These are phyloP conservation scores for Garrulus glandarius DNA, from an alignment of 2,797 vertebrate species.

Conservation along the genomic window DNA sequence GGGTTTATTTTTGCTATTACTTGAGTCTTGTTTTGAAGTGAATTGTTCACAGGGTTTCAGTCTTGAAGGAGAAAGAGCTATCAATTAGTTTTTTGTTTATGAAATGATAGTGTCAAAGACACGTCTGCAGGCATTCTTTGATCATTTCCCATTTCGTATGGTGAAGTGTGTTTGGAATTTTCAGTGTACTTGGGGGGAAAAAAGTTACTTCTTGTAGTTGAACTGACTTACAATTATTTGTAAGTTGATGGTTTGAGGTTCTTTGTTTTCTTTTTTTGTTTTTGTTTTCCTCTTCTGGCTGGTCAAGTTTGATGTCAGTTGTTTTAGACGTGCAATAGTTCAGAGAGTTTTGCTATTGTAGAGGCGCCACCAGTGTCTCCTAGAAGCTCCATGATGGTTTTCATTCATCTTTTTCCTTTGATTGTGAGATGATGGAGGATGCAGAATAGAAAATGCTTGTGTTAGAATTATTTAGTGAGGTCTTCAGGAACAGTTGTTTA, in stretches of 20 bases:
- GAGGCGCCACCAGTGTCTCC: not conserved
- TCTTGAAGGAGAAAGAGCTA: not conserved
- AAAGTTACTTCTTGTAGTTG: not conserved
- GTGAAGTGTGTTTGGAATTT: not conserved
- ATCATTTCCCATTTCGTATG: not conserved
- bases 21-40: not conserved
- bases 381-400: not conserved
- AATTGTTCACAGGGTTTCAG: not conserved
- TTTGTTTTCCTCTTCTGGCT: not conserved
- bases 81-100: not conserved
- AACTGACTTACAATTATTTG: not conserved
- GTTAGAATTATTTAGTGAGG: not conserved
- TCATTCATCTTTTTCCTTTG: not conserved
- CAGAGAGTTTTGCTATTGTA: not conserved
- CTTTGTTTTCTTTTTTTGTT: not conserved
- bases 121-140: not conserved
- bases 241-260: not conserved
- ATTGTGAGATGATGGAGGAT: not conserved
- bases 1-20: not conserved
- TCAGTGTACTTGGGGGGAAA: not conserved
- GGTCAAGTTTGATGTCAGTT: not conserved
- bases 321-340: not conserved
- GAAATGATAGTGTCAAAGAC: not conserved
- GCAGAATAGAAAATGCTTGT: not conserved
- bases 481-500: not conserved